These are phyloP conservation scores for Orussus abietinus DNA, from an alignment of 1,140 invertebrate species.

Conservation along the genomic window DNA sequence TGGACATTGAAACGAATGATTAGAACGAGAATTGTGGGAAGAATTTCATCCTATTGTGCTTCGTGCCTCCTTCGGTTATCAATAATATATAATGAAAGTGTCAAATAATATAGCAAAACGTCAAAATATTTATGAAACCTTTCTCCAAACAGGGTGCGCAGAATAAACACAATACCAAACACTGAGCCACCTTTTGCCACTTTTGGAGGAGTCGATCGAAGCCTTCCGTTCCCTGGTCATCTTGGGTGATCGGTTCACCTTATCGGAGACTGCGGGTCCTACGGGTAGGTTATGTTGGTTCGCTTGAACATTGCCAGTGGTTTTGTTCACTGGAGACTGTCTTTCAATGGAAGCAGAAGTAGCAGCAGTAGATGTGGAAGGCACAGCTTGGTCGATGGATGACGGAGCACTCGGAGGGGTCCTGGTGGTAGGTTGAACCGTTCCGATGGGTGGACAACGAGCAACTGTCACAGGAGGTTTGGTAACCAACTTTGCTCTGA, in stretches of 20 bases:
- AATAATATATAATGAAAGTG: no score
- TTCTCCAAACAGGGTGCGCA: no score
- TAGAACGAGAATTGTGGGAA: not conserved
- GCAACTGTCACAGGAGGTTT: conserved; percentile 56
- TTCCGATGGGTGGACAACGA: conserved; percentile 57
- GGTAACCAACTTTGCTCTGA: conserved; percentile 66
- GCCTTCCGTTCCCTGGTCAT: conserved; percentile 34
- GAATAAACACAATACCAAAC: no score
- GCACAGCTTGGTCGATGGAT: conserved; percentile 5
- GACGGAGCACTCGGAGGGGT: conserved; percentile 26
- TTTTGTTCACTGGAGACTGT: no score
- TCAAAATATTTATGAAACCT: no score
- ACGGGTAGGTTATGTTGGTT: no score
- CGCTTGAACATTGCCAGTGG: no score
- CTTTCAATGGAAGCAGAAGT: conserved; percentile 25
- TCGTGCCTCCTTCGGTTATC: no score
- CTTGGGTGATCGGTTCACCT: conserved; percentile 42
- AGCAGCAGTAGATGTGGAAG: conserved; percentile 32
- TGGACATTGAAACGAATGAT: conserved; percentile 21
- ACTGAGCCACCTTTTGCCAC: conserved; percentile 32
- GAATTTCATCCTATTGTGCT: no score
- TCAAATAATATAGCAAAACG: no score
- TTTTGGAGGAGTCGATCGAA: conserved; percentile 27
- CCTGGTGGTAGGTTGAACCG: conserved; percentile 56
- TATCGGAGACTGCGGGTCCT: no score